Percentiles rank a stretch among this genome's conserved stretches.
phyloP scores from a whole-genome alignment of 2,888 invertebrate genomes.

The Bellardia pandia region DNA sequence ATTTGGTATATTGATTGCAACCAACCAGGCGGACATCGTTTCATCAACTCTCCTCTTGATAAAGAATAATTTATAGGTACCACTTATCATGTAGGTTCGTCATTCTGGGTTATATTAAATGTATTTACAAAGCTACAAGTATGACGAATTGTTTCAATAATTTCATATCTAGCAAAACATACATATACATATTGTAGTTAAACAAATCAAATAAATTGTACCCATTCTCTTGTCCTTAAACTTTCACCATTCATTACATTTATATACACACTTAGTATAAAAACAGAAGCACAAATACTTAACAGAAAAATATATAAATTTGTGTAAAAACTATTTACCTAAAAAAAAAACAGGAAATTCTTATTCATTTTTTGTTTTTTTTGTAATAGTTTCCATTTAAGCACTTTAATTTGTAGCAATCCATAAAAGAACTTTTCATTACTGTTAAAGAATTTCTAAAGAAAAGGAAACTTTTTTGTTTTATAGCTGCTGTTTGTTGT shows the following conservation, averaged over 20 bases:
- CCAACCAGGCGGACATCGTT: no score
- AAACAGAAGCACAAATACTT: neutral
- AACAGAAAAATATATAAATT: slow-evolving; percentile 1
- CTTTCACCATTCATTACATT: neutral
- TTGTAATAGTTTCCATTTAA: slow-evolving; percentile 26
- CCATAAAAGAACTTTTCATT: slow-evolving; percentile 37
- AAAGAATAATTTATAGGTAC: no score
- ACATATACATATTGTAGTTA: no score
- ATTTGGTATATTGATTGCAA: no score
- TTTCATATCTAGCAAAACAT: no score
- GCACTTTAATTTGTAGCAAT: slow-evolving; percentile 36
- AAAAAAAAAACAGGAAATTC: neutral
- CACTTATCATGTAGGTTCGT: no score
- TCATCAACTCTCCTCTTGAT: no score
- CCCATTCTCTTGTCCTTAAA: neutral
- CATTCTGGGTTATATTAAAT: no score
- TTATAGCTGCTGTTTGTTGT: neutral
- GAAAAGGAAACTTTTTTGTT: slow-evolving; percentile 7
- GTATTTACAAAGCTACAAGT: no score
- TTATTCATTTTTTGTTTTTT: slow-evolving; percentile 5
- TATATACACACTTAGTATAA: no score
- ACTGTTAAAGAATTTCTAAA: slow-evolving; percentile 29
- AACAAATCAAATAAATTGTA: neutral
- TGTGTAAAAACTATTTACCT: slow-evolving; percentile 6
- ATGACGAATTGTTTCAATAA: no score